Evolutionary conservation across 2,888 invertebrate genomes (phyloP), one percentile per base, ranked within the genome.

Genomic region (Mimachlamys varia): DNA sequence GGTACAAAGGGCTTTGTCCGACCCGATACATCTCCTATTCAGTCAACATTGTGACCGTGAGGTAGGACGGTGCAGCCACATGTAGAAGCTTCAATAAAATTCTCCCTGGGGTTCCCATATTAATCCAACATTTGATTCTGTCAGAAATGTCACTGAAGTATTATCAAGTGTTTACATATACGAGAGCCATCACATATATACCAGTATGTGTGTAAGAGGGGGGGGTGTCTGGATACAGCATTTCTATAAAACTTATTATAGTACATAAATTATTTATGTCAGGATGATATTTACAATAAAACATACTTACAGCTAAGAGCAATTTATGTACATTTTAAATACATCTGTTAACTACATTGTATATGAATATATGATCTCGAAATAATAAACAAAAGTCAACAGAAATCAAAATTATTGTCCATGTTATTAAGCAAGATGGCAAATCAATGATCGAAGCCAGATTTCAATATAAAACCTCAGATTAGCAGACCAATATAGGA

Each of bases 111-210:
- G 76, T 13, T 76, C 76, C 33, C 17, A 7, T 33, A 76, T 76
- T 76, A 76, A 76, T 76, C 76, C 33, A 76, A 76, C 76, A 76
- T 76, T 76, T 76, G 76, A 76, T 33, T 76, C 76, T 33, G 76
- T 33, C 76, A 76, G 76, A 76, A 76, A 76, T 76, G 76, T 76
- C 76, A 76, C 76, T 76, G 2, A 33, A 33, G 33, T 33, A 76
- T 27, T 76, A 76, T 76, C 27, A 10, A 4, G 22, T 76, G 76
- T 76, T 76, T 76, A 76, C 76, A 27, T 76, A 33, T 76, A 76
- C 33, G 10, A 13, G 12, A n/a, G n/a, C n/a, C n/a, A n/a, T n/a
- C n/a, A n/a, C n/a, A n/a, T n/a, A n/a, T n/a, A n/a, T n/a, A n/a
- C n/a, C n/a, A n/a, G n/a, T n/a, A n/a, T 62, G 22, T 62, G n/a